These are phyloP conservation scores for Saiga tatarica DNA, from an alignment of 2,113 vertebrate genomes.

Conservation along the genomic window DNA sequence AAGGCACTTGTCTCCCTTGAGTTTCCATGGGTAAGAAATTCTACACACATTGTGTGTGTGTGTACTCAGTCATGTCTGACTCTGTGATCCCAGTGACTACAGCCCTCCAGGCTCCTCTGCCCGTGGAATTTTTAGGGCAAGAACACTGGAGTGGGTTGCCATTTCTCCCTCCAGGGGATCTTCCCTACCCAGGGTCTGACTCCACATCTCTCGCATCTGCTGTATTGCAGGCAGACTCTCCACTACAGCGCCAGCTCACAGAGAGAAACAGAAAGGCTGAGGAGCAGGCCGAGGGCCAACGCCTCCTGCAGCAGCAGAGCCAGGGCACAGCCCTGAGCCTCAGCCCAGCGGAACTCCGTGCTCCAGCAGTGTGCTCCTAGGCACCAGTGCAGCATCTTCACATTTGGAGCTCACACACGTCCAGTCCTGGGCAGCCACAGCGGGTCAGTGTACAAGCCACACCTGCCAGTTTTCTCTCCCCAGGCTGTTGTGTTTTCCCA, in stretches of 20 bases:
- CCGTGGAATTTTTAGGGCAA: background rate
- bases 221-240: background rate
- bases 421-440: background rate
- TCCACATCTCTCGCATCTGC: background rate
- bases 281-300: background rate
- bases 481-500: rapidly evolving
- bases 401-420: rapidly evolving
- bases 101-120: background rate
- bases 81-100: background rate
- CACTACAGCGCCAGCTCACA: background rate
- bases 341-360: rapidly evolving
- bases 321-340: background rate
- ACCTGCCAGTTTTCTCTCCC: background rate
- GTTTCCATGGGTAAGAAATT: background rate
- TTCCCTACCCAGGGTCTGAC: background rate
- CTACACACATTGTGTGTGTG: background rate
- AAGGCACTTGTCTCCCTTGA: background rate
- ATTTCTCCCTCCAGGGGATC: background rate
- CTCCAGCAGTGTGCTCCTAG: rapidly evolving
- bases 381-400: too few species aligned
- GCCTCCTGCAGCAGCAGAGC: background rate
- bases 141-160: background rate
- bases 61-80: background rate
- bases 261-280: background rate
- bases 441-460: background rate